Evolutionary conservation across 2,797 vertebrate species (phyloP), one percentile per base, ranked within the genome.

Genomic region (Sphenopsis melanotis): DNA sequence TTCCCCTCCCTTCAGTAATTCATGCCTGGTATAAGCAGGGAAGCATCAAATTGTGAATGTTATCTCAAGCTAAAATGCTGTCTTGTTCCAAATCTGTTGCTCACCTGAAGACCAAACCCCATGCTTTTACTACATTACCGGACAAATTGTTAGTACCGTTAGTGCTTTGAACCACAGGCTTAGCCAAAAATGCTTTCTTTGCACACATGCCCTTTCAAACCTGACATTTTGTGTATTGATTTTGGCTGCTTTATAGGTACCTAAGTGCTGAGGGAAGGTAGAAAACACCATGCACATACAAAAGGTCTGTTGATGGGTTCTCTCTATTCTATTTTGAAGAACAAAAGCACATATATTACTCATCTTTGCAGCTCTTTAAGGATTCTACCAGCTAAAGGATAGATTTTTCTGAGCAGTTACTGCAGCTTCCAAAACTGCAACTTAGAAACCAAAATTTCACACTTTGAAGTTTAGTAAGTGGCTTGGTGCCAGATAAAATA

Each of bases 221-320:
- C 30, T 84, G 86, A 74, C 83, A 90, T 95, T 94, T 90, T 18
- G 23, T 60, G 64, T 82, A 70, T 89, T 84, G 88, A 74, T 82
- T 92, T 89, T 93, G 36, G 56, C 55, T 66, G 46, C 41, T 87
- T 83, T 74, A 79, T 16, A 76, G 71, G 60, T 53, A 80, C 41
- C 64, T 47, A 85, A 69, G 56, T 74, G 32, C 74, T 74, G 66
- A 84, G 70, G 16, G 55, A 47, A 87, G 44, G 46, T 83, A 95
- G 63, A 72, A 93, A 90, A 69, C 55, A 88, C 68, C 34, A 52
- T 12, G 37, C 26, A 60, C 29, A 41, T 52, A 64, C 20, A 61
- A 74, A 89, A 87, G 36, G 32, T 77, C 49, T 83, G 39, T 34
- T 82, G 52, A 63, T 70, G 50, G 27, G 27, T 34, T 79, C 47